Evolutionary conservation across 2,888 invertebrate species (phyloP).

Genomic region (Brachypterus glaber): DNA sequence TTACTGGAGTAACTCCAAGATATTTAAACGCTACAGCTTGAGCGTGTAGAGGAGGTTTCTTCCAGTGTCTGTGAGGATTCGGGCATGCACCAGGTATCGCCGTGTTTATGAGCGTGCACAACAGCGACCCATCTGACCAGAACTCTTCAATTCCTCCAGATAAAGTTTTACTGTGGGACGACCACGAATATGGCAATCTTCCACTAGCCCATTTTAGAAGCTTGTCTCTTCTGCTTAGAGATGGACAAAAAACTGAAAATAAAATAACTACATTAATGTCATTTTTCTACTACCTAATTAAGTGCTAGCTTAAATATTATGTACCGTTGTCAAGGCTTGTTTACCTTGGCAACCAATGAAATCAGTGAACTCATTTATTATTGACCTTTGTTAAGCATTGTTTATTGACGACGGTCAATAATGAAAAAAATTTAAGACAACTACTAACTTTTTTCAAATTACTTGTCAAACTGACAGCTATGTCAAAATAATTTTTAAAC

Average conservation of each 20-base stretch:
- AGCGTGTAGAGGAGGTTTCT: constrained; percentile 46
- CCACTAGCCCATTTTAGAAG: constrained; percentile 33
- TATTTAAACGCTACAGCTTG: constrained; percentile 53
- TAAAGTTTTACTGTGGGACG: constrained; percentile 25
- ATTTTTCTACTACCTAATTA: too few relatives aligned
- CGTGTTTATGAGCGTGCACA: constrained; percentile 50
- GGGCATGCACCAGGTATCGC: constrained; percentile 53
- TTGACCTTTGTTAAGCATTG: too few relatives aligned
- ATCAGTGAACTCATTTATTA: too few relatives aligned
- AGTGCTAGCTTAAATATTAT: too few relatives aligned
- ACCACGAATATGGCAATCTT: constrained; percentile 30
- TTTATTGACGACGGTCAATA: too few relatives aligned
- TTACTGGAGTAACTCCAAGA: constrained; percentile 50
- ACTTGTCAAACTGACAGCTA: too few relatives aligned
- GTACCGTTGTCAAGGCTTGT: too few relatives aligned
- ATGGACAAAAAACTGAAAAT: constrained; percentile 34
- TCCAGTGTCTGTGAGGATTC: constrained; percentile 42
- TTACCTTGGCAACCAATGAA: too few relatives aligned
- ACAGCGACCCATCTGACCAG: constrained; percentile 52
- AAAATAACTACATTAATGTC: too few relatives aligned
- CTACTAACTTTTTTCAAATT: too few relatives aligned
- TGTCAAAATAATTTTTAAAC: too few relatives aligned
- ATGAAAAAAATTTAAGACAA: too few relatives aligned
- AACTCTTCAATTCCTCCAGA: constrained; percentile 44
- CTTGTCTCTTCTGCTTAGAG: constrained; percentile 32